Evolutionary conservation across 2,888 invertebrate species (phyloP), one percentile per base, ranked within the genome.

Genomic region (Hirudinaria manillensis): DNA sequence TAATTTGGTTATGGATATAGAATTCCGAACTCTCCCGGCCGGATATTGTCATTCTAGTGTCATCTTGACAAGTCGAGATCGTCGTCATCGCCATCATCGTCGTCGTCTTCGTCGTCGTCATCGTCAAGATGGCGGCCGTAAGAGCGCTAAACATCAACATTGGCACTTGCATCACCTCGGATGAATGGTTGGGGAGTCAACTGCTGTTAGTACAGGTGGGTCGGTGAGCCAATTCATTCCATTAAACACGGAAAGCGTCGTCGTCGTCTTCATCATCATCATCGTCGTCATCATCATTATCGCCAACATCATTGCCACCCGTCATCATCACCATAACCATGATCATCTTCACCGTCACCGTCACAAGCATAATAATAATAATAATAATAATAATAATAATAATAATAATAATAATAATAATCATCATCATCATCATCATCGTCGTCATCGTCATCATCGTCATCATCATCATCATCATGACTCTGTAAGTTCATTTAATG

Each of bases 191-290:
- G 32, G 65, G 27, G 70, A 24, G 1, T 29, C 34, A 36, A 82
- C 74, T 83, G 82, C 21, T 83, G 70, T 29, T 36, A 24, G 24
- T 24, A 13, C 13, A 34, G 6, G 29, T 45, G 45, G 16, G 45
- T 45, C 16, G 45, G 13, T 45, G 45, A 10, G 10, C 45, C 16
- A n/a, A 10, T 45, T 45, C 45, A 45, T 16, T 45, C 45, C 45
- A 45, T 45, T 45, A 45, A 16, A 45, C 45, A 45, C 6, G 45
- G 10, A 45, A 45, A 10, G 27, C 2, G 3, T 73, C 73, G 19
- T 61, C 73, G 29, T 73, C 73, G 29, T 19, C 73, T 27, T 73
- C 73, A 73, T 10, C 24, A 61, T 29, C 29, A 7, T 29, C 61
- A 29, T 27, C 61, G n/a, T 61, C 61, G 29, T 16, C 4, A 61